A percentile compares a stretch with the other conserved stretches of the same genome.
Conservation (phyloP, 2,113 vertebrate genomes). For the Neoarius graeffei region DNA sequence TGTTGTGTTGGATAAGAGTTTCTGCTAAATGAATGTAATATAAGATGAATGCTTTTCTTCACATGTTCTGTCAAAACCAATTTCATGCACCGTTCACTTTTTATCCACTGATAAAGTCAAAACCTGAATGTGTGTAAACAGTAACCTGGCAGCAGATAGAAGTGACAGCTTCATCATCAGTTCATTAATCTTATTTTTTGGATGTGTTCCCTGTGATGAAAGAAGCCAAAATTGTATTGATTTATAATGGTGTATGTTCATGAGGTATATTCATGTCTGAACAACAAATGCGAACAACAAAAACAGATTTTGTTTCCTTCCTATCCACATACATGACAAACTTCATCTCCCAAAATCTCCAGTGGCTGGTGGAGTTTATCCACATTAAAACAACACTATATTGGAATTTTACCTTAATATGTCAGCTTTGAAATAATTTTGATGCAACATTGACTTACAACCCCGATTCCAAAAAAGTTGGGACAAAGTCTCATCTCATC, state of each 20-base stretch:
- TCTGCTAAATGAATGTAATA: too few relatives aligned
- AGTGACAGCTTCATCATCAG: constrained; percentile 19
- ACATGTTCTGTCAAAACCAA: constrained; percentile 13
- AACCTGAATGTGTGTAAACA: constrained; percentile 59
- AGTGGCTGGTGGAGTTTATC: not conserved
- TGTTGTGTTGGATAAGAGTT: too few relatives aligned
- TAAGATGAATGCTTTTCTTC: not conserved
- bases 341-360: not conserved
- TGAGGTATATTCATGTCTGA: not conserved
- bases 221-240: constrained; percentile 48
- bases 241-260: not conserved
- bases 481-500: too few relatives aligned
- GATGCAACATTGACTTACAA: too few relatives aligned
- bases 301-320: not conserved
- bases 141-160: constrained; percentile 60
- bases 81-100: constrained; percentile 43
- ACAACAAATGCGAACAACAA: not conserved
- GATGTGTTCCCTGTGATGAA: constrained; percentile 55
- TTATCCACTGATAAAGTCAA: constrained; percentile 53
- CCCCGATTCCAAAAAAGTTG: too few relatives aligned
- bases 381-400: not conserved
- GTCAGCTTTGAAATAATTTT: too few relatives aligned
- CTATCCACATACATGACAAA: not conserved
- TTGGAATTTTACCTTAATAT: too few relatives aligned
- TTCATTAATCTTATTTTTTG: constrained; percentile 51